Evolutionary conservation across 2,888 invertebrate genomes (phyloP), one percentile per base, ranked within the genome.

Genomic region (Synanthedon tipuliformis): DNA sequence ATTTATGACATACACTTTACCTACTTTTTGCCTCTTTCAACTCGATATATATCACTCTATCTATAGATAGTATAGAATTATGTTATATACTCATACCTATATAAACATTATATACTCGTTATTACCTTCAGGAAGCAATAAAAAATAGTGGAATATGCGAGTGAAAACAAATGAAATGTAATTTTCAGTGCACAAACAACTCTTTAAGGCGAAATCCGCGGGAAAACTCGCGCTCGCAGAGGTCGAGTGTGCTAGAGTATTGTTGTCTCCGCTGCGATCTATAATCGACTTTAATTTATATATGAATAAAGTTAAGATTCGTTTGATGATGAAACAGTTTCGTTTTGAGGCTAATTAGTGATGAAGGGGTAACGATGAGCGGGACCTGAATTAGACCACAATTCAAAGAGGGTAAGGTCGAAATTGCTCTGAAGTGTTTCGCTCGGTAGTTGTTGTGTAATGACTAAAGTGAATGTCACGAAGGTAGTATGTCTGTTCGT

Each of bases 281-380:
- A 11, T 62, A 71, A 68, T 54, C 51, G 57, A 59, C 64, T 74
- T 66, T 61, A 75, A 70, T 50, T 4, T 1, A 16, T n/a, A 11
- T n/a, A 7, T 11, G 1, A 18, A 56, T 69, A 79, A 61, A 63
- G 71, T 61, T 59, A 54, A 62, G 55, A 62, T 58, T 68, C 50
- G 55, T 55, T 54, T 55, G 55, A 18, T 49, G 51, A 27, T 48
- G 50, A 51, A 58, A 62, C 65, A 69, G 67, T 70, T 71, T 72
- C 71, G 74, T 80, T 82, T 81, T 78, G 75, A 82, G 75, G 85
- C 85, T 86, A 85, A 85, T 85, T 83, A 85, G 81, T 70, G 68
- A 62, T 71, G 65, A 71, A 34, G 34, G 34, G 34, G 34, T 34
- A 34, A 10, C 5, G 45, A 12, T 13, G 12, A 45, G 12, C 45